Conservation (phyloP, 2,888 invertebrate genomes). For the Euplexia lucipara region DNA sequence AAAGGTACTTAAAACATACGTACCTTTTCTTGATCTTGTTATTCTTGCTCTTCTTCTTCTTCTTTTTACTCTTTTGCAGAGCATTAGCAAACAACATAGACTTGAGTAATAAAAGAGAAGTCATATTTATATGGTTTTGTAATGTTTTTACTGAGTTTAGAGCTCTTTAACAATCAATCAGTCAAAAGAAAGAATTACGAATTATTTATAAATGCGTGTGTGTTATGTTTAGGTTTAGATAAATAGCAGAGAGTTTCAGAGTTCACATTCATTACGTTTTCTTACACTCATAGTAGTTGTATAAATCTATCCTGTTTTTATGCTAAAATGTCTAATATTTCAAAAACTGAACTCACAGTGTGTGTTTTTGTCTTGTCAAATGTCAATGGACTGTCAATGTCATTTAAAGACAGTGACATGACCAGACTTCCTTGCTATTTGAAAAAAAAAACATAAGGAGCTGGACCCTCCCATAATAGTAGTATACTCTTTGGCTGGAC, state of each 20-base stretch:
- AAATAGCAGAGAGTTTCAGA: neutral
- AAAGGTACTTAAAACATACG: constrained; percentile 53
- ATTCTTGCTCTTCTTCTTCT: constrained; percentile 79
- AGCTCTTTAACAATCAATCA: constrained; percentile 6
- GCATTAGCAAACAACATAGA: constrained; percentile 84
- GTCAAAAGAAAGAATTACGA: neutral
- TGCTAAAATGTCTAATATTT: constrained; percentile 5
- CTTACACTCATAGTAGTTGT: neutral
- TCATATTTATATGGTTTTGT: constrained; percentile 68
- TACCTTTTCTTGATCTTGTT: constrained; percentile 76
- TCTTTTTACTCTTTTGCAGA: constrained; percentile 78
- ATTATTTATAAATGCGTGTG: neutral
- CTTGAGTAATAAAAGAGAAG: constrained; percentile 82
- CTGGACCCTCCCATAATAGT: no score
- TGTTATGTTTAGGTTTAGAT: neutral
- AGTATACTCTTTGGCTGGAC: no score
- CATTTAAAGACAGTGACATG: constrained; percentile 16
- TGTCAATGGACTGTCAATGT: constrained; percentile 13
- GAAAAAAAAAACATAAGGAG: no score
- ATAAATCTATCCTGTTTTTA: constrained; percentile 14
- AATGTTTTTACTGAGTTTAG: neutral
- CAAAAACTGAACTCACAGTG: no score
- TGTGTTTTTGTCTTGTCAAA: neutral
- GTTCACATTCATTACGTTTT: neutral
- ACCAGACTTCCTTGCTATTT: no score